Evolutionary conservation across 2,797 vertebrate species (phyloP).

Genomic region (Poecilia picta): DNA sequence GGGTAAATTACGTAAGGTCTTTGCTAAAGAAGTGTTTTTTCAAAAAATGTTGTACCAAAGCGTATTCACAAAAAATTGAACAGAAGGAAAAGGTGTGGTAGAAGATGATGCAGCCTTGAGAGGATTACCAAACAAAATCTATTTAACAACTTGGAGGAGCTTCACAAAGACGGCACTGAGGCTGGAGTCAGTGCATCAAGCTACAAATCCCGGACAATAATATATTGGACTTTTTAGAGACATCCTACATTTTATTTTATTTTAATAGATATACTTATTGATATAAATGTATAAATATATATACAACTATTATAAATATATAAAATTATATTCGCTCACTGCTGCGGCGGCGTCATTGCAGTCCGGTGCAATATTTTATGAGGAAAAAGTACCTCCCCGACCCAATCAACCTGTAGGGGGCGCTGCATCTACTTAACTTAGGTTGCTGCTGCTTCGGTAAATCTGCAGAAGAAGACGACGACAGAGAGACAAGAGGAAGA

Average conservation of each 20-base stretch:
- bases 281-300: too few relatives aligned
- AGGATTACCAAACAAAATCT: not conserved
- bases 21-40: not conserved
- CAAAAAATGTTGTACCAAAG: too few relatives aligned
- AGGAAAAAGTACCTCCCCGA: not conserved
- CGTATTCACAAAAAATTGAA: not conserved
- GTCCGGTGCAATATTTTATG: not conserved
- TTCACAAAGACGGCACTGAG: not conserved
- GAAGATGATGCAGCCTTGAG: not conserved
- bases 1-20: not conserved
- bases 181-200: not conserved
- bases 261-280: too few relatives aligned
- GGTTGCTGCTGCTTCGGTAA: not conserved
- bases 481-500: conserved; percentile 62
- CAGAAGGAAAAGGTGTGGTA: not conserved
- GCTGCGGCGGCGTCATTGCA: not conserved
- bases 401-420: conserved; percentile 16
- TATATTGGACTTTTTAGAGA: too few relatives aligned
- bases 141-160: not conserved
- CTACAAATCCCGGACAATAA: too few relatives aligned
- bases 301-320: too few relatives aligned
- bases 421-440: not conserved
- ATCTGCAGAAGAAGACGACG: conserved; percentile 54
- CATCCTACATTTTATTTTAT: too few relatives aligned
- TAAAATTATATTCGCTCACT: not conserved